Evolutionary conservation across 2,888 invertebrate genomes (phyloP).

Genomic region (Drosophila anceps): DNA sequence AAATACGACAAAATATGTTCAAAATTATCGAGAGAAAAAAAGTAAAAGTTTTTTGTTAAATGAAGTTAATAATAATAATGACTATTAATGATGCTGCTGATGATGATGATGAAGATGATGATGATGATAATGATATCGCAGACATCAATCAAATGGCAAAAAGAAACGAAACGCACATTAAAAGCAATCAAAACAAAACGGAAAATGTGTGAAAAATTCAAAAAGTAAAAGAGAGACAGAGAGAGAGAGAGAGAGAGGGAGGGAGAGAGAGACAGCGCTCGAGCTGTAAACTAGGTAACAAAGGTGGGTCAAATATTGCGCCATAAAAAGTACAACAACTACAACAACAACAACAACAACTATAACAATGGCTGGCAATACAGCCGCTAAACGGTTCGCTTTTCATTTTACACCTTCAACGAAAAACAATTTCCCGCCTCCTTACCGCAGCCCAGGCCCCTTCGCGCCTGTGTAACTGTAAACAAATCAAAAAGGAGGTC

Average conservation of each 20-base stretch:
- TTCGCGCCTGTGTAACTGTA: slow-evolving; percentile 41
- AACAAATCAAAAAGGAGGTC: slow-evolving; percentile 76
- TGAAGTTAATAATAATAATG: slow-evolving; percentile 38
- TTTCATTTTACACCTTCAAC: slow-evolving; percentile 75
- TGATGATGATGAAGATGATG: not conserved
- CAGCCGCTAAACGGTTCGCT: slow-evolving; percentile 62
- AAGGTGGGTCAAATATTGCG: slow-evolving; percentile 57
- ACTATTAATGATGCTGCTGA: slow-evolving; percentile 18
- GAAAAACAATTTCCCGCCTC: slow-evolving; percentile 38
- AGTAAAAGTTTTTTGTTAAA: slow-evolving; percentile 54
- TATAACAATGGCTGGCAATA: slow-evolving; percentile 11
- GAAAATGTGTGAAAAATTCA: slow-evolving; percentile 53
- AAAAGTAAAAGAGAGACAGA: not conserved
- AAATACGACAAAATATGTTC: slow-evolving; percentile 28
- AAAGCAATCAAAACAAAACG: slow-evolving; percentile 61
- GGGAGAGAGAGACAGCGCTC: not conserved
- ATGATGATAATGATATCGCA: slow-evolving; percentile 49
- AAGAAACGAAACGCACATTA: slow-evolving; percentile 56
- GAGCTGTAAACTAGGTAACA: slow-evolving; percentile 21
- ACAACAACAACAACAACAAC: slow-evolving; percentile 14
- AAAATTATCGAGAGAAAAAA: slow-evolving; percentile 28
- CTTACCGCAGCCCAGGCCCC: not conserved
- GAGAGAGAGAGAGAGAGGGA: not conserved
- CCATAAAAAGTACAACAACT: slow-evolving; percentile 40
- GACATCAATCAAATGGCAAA: slow-evolving; percentile 53